Conservation (phyloP, 2,797 vertebrate species). For the Dendrocincla tyrannina region DNA sequence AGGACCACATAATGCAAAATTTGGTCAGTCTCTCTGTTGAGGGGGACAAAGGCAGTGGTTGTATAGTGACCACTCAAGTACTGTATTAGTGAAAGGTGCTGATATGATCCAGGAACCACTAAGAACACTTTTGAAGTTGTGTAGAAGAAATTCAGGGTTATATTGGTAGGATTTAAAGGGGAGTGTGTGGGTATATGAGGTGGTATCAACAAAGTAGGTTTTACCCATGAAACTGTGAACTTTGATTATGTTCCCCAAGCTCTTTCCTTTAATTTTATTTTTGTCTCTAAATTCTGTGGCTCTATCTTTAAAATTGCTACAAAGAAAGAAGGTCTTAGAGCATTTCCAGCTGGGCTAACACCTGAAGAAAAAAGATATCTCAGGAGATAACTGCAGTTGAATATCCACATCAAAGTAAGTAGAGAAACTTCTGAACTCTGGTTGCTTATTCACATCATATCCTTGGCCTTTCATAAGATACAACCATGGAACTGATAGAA, state of each 20-base stretch:
- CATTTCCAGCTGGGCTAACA: neutral
- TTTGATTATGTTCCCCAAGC: neutral
- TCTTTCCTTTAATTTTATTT: constrained; percentile 20
- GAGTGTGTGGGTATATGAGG: neutral
- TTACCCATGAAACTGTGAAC: neutral
- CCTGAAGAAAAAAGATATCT: neutral
- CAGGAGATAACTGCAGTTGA: neutral
- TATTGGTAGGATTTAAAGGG: neutral
- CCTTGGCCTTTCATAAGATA: neutral
- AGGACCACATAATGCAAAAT: neutral
- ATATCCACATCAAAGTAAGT: neutral
- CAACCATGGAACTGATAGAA: neutral
- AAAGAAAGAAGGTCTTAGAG: neutral
- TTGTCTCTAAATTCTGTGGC: neutral
- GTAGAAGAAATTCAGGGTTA: neutral
- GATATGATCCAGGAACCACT: neutral
- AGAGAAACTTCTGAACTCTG: neutral
- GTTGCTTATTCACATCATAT: neutral
- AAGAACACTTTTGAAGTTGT: neutral
- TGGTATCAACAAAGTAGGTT: neutral
- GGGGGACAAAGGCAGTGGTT: neutral
- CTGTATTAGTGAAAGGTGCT: neutral
- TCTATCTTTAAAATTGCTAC: neutral
- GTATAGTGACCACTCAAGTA: neutral
- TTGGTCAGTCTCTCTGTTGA: neutral